Base-by-base conservation (phyloP, 2,888 invertebrate species). In the Drosophila engyochracea region DNA sequence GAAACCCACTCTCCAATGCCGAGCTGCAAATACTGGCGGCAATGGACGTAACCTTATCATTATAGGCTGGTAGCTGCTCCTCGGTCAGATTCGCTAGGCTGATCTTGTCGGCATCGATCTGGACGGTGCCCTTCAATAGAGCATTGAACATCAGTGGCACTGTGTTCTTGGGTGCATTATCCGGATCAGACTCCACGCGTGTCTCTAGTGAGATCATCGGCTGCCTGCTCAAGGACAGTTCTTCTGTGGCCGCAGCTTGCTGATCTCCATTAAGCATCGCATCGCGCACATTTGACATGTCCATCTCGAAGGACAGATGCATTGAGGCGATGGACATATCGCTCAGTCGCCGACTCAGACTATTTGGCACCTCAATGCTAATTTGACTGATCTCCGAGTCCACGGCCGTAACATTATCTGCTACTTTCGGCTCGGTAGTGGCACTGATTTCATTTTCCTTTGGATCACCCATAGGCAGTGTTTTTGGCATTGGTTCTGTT, bases 241-340 rank as follows among this genome's bases (percentile, higher is more conserved):
- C 19, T 5, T 37, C 12, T 1, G 3, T 0, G 5, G 28, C 39
- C 16, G 35, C 19, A 4, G 1, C 2, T 2, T 28, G 7, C 0
- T 39, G n/a, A 0, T 74, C 65, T 5, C 76, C 62, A 7, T 70
- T 49, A 1, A 76, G 47, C 0, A 92, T 63, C 0, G 89, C 91
- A 44, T 91, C 84, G 1, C 76, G 80, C 4, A 92, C 74, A 63
- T 83, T 90, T 2, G 90, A 85, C 89, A 92, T 89, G 28, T 92
- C 84, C 91, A 91, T 91, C 53, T 92, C 91, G 9, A 92, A 91
- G 7, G 91, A 85, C 59, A 91, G 52, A 19, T 92, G 79, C 91
- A 91, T 90, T 1, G 92, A 92, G 1, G 91, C 72, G 28, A 91
- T 81, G 22, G 92, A 82, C 78, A 91, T 76, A 1, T 89, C 79